These are phyloP conservation scores for Trichogramma pretiosum DNA, from an alignment of 1,140 invertebrate species.

Conservation along the genomic window DNA sequence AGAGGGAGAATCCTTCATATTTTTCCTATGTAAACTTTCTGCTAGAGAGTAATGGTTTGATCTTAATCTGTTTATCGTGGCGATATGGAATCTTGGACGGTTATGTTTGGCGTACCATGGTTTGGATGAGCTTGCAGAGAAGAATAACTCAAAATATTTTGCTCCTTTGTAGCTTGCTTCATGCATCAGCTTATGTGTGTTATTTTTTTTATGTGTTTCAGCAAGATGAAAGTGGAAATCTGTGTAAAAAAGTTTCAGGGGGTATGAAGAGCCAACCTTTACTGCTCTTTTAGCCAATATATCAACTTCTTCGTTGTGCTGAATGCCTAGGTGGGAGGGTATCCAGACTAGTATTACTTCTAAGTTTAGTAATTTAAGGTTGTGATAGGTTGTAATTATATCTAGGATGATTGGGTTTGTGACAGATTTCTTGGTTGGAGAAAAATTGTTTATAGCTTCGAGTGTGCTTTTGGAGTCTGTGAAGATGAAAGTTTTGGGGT, in stretches of 20 bases:
- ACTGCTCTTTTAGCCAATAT: constrained; percentile 5
- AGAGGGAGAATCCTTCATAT: background rate
- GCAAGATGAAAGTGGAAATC: too few species aligned
- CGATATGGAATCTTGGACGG: constrained; percentile 2
- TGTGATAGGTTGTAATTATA: too few species aligned
- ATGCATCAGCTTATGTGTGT: background rate
- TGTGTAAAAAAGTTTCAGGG: too few species aligned
- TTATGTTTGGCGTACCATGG: background rate
- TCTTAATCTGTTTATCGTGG: constrained; percentile 6
- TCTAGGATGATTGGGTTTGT: too few species aligned
- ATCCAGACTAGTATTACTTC: background rate
- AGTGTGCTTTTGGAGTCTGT: background rate
- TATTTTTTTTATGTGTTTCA: background rate
- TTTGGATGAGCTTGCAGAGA: background rate
- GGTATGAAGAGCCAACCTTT: too few species aligned
- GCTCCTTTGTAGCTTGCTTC: background rate
- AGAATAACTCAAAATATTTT: background rate
- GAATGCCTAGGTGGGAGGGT: constrained; percentile 3
- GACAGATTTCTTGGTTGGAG: too few species aligned
- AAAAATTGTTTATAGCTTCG: too few species aligned
- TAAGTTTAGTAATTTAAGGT: background rate
- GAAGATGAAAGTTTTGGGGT: too few species aligned
- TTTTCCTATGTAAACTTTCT: constrained; percentile 4
- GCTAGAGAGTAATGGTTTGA: constrained; percentile 14
- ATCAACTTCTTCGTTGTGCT: too few species aligned